phyloP scores from a whole-genome alignment of 2,113 vertebrate genomes.

The Numida meleagris region DNA sequence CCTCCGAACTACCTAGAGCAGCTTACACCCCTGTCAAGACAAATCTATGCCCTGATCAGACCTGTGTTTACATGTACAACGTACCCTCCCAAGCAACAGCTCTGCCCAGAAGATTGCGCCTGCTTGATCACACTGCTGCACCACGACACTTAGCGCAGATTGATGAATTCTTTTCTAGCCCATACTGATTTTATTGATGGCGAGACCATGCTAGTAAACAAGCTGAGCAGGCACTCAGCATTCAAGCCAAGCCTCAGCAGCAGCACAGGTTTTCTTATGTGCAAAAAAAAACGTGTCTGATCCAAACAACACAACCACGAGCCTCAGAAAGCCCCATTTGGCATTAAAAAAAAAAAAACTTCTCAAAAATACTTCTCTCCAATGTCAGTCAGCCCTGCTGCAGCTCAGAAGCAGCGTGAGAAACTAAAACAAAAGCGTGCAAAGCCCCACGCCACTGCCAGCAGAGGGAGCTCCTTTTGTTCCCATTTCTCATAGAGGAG shows the following conservation, averaged over 20 bases:
- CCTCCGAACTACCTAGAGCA: neutral
- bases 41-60: neutral
- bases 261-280: neutral
- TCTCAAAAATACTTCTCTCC: neutral
- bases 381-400: neutral
- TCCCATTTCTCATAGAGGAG: neutral
- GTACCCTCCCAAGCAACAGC: neutral
- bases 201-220: neutral
- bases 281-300: neutral
- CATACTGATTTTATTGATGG: neutral
- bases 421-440: neutral
- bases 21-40: neutral
- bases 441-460: neutral
- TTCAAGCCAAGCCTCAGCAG: neutral
- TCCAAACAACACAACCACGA: neutral
- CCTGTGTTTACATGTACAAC: neutral
- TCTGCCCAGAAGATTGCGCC: neutral
- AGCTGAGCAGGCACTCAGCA: neutral
- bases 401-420: neutral
- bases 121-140: neutral
- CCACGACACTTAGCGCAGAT: neutral
- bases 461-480: slow-evolving; percentile 15
- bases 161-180: neutral
- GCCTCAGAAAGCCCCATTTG: neutral
- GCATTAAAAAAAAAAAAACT: neutral